These are phyloP conservation scores for Alca torda DNA, from an alignment of 2,797 vertebrate species.

Conservation along the genomic window DNA sequence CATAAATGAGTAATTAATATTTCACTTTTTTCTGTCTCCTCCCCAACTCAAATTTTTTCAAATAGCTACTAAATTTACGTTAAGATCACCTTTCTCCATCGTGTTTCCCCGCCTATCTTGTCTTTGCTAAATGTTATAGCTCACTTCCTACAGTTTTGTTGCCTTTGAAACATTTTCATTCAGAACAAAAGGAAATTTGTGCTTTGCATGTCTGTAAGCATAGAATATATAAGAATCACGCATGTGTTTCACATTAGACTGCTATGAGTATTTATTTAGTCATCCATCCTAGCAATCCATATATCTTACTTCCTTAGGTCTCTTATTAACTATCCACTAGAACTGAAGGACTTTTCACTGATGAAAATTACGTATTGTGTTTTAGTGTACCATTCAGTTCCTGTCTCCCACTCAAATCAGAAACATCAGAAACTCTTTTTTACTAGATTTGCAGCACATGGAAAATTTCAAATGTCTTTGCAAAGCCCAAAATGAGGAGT, in stretches of 20 bases:
- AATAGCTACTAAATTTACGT: background rate
- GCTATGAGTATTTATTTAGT: constrained; percentile 24
- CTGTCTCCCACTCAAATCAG: constrained; percentile 50
- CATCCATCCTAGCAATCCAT: constrained; percentile 14
- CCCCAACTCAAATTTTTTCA: background rate
- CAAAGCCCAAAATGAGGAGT: constrained; percentile 15
- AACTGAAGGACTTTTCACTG: constrained; percentile 26
- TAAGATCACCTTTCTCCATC: background rate
- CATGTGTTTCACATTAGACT: constrained; percentile 40
- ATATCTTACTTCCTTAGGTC: constrained; percentile 2
- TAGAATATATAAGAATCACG: constrained; percentile 12
- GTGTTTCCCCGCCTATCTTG: background rate
- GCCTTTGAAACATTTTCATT: background rate
- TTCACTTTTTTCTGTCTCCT: background rate
- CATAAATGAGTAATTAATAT: background rate
- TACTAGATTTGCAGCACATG: background rate
- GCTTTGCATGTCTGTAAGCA: background rate
- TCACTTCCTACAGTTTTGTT: background rate
- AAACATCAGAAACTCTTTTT: constrained; percentile 37
- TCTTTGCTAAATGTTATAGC: background rate
- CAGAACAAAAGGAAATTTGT: background rate
- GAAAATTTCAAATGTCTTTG: constrained; percentile 4
- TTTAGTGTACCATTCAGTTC: constrained; percentile 26
- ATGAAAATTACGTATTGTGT: constrained; percentile 29
- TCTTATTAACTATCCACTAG: constrained; percentile 18